Evolutionary conservation across 1,140 invertebrate genomes (phyloP), one percentile per base, ranked within the genome.

Genomic region (Olivierus martensii): DNA sequence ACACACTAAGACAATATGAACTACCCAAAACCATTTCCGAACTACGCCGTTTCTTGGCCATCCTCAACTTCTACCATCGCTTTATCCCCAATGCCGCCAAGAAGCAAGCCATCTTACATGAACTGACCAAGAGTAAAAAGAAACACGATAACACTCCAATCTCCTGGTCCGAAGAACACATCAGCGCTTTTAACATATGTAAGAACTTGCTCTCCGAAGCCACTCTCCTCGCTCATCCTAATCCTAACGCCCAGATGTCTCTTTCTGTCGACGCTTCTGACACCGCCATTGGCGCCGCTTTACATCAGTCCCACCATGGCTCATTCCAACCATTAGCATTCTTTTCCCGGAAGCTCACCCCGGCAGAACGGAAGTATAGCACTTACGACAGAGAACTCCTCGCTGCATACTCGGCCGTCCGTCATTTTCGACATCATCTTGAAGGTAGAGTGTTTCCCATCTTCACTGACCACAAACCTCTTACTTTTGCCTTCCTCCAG

Each of bases 181-280:
- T 6, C 28, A 14, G 14, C 7, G 65, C 70, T 1, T 72, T 73
- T 55, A 50, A 61, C 2, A 28, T 60, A 9, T 67, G 65, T 53
- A 74, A 73, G 56, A 17, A 58, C 14, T 56, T 42, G 9, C 45
- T 71, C 11, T 58, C 59, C 2, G n/a, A 28, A 2, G 17, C 49
- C 5, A 36, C 49, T 17, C 10, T 47, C 11, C 18, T 62, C 7
- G 42, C 6, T 12, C 48, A 55, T n/a, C 59, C 56, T 38, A 41
- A 21, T 15, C 50, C 43, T 1, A 37, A 38, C 14, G 46, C 59
- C 4, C 17, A 34, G n/a, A 5, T 62, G 3, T 22, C 41, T 38
- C 9, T 62, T 12, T 38, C 34, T n/a, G 44, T 50, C 3, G 59
- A 61, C 42, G 59, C 55, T 28, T 43, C 18, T 12, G 46, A 39